phyloP scores from a whole-genome alignment of 2,888 invertebrate genomes.

The Macroteleia sp. region DNA sequence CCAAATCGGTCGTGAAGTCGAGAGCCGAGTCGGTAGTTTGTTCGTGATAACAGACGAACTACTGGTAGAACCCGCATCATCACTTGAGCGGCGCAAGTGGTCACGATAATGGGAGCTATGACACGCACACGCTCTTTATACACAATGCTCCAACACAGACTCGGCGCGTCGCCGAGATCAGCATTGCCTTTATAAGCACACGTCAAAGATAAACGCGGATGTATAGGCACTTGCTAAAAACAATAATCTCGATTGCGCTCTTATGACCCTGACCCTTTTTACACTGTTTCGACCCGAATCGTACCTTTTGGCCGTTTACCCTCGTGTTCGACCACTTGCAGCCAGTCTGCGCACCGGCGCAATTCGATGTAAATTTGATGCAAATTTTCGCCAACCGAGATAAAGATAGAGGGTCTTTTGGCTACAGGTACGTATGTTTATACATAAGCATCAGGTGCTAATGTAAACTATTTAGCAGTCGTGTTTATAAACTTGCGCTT shows the following conservation, averaged over 20 bases:
- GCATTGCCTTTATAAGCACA: slow-evolving; percentile 25
- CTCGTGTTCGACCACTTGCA: slow-evolving; percentile 69
- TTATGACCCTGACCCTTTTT: slow-evolving; percentile 72
- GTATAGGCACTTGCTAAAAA: slow-evolving; percentile 74
- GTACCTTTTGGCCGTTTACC: slow-evolving; percentile 55
- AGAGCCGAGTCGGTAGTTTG: slow-evolving; percentile 55
- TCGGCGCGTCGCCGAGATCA: slow-evolving; percentile 9
- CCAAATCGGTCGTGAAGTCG: slow-evolving; percentile 41
- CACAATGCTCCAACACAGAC: slow-evolving; percentile 11
- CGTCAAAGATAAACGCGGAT: slow-evolving; percentile 50
- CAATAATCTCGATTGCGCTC: slow-evolving; percentile 73
- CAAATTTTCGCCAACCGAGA: slow-evolving; percentile 72
- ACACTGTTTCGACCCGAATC: slow-evolving; percentile 24
- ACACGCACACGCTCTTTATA: slow-evolving; percentile 66
- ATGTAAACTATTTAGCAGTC: slow-evolving; percentile 13
- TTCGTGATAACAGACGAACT: slow-evolving; percentile 55
- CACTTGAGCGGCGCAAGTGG: slow-evolving; percentile 73
- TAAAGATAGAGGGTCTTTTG: slow-evolving; percentile 51
- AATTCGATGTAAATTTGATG: slow-evolving; percentile 80
- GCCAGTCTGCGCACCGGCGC: slow-evolving; percentile 68
- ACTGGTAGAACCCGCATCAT: slow-evolving; percentile 69
- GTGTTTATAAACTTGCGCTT: slow-evolving; percentile 18
- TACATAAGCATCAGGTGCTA: slow-evolving; percentile 36
- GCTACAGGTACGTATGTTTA: slow-evolving; percentile 61
- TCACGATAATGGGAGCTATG: slow-evolving; percentile 76